A percentile compares a stretch with the other conserved stretches of the same genome.
Evolutionary conservation across 2,888 invertebrate genomes (phyloP).

Genomic region (Melanophora roralis): DNA sequence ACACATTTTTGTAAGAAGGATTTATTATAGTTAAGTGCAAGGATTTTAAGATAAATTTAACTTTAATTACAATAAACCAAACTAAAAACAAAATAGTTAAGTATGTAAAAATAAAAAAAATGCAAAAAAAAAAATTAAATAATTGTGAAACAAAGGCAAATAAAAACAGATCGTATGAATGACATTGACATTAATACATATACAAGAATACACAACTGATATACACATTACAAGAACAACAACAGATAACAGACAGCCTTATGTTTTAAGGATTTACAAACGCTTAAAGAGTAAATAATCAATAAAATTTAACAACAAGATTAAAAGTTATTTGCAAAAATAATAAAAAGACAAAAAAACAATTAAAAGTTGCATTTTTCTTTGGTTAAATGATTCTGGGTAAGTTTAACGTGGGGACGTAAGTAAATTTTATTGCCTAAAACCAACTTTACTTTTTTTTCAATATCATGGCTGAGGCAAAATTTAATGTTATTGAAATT

Average conservation of each 20-base stretch:
- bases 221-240: neutral
- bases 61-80: conserved; percentile 34
- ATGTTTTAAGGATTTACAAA: conserved; percentile 56
- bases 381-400: neutral
- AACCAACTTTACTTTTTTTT: no score
- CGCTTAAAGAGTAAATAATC: conserved; percentile 58
- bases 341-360: conserved; percentile 10
- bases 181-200: neutral
- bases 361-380: conserved; percentile 17
- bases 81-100: conserved; percentile 35
- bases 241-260: conserved; percentile 43
- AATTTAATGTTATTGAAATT: no score
- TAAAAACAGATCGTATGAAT: neutral
- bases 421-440: no score
- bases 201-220: neutral
- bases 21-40: conserved; percentile 51
- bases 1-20: conserved; percentile 54
- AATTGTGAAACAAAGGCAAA: conserved; percentile 29
- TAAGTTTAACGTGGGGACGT: no score
- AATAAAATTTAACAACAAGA: conserved; percentile 44
- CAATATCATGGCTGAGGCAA: no score
- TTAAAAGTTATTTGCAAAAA: conserved; percentile 55
- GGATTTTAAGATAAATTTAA: conserved; percentile 54
- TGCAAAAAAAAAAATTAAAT: neutral
- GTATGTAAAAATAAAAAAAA: conserved; percentile 6